These are phyloP conservation scores for Hyperoplus immaculatus DNA, from an alignment of 2,797 vertebrate species.

Conservation along the genomic window DNA sequence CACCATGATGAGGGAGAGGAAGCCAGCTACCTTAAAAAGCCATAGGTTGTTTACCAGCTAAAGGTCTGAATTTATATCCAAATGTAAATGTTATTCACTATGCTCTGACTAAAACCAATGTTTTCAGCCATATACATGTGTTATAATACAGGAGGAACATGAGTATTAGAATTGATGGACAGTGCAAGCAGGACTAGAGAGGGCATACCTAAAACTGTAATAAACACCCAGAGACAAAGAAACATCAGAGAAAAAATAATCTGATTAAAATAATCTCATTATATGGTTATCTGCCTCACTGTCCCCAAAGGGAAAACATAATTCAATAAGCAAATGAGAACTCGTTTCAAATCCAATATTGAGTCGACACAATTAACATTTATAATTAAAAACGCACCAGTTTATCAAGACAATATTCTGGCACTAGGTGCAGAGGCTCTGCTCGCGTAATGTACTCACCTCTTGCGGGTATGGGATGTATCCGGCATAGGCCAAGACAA, in stretches of 20 bases:
- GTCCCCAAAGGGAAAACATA: slow-evolving; percentile 17
- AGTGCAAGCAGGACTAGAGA: slow-evolving; percentile 4
- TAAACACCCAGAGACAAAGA: slow-evolving; percentile 17
- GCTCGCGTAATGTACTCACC: slow-evolving; percentile 77
- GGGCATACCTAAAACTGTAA: slow-evolving; percentile 21
- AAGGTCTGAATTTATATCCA: no score
- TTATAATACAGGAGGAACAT: background rate
- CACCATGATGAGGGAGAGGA: slow-evolving; percentile 1
- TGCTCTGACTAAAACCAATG: background rate
- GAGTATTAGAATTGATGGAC: background rate
- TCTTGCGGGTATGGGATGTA: slow-evolving; percentile 97
- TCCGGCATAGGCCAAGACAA: slow-evolving; percentile 97
- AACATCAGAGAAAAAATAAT: slow-evolving; percentile 41
- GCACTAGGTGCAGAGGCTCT: background rate
- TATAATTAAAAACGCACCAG: background rate
- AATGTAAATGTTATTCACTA: no score
- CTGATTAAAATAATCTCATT: slow-evolving; percentile 34
- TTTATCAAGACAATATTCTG: no score
- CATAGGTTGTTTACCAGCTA: no score
- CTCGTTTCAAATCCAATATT: background rate
- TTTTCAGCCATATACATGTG: slow-evolving; percentile 22
- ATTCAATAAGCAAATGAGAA: slow-evolving; percentile 14
- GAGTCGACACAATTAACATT: slow-evolving; percentile 9
- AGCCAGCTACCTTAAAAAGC: background rate
- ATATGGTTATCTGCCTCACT: slow-evolving; percentile 18